These are phyloP conservation scores for Tipula unca DNA, from an alignment of 2,888 invertebrate genomes.

Conservation along the genomic window DNA sequence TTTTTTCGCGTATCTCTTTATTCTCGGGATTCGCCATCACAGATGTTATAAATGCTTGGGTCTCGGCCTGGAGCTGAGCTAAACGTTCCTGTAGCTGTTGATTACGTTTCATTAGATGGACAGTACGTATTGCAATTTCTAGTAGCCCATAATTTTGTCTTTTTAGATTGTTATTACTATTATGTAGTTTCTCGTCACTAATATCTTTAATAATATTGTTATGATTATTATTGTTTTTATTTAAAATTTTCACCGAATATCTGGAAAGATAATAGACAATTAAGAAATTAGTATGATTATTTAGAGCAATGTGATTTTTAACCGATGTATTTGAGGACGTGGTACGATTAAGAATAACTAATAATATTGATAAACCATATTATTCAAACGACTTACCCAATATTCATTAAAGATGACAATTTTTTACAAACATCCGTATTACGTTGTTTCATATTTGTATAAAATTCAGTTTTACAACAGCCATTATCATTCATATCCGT, in stretches of 20 bases:
- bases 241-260: neutral
- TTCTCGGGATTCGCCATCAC: constrained; percentile 48
- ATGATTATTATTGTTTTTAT: neutral
- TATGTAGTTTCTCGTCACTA: neutral
- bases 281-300: neutral
- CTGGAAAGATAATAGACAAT: neutral
- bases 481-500: neutral
- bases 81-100: constrained; percentile 52
- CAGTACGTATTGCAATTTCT: constrained; percentile 54
- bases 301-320: too few species aligned
- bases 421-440: neutral
- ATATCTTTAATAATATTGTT: neutral
- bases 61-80: constrained; percentile 52
- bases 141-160: constrained; percentile 43
- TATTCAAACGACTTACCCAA: neutral
- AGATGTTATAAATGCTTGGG: constrained; percentile 51
- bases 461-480: constrained; percentile 16
- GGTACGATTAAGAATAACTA: too few species aligned
- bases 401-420: constrained; percentile 1
- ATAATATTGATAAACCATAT: too few species aligned
- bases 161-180: neutral
- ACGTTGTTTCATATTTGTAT: neutral
- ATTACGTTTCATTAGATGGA: constrained; percentile 54
- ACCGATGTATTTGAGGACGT: too few species aligned
- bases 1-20: constrained; percentile 34